Conservation (phyloP, 2,888 invertebrate genomes). For the Euplexia lucipara region DNA sequence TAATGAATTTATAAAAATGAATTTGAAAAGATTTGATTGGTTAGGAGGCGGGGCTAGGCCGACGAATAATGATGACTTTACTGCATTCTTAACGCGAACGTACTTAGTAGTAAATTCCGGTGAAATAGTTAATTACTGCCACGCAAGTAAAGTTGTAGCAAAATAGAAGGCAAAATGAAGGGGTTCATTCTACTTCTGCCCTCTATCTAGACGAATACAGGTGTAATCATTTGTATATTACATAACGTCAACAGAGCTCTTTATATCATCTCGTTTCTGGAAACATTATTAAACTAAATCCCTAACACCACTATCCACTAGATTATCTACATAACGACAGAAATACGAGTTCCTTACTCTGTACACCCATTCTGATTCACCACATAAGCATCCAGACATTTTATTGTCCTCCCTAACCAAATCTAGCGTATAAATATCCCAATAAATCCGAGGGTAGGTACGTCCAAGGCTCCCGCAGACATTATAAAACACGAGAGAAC, state of each 20-base stretch:
- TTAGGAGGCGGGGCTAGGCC: too few species aligned
- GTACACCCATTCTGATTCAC: conserved; percentile 10
- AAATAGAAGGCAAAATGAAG: too few species aligned
- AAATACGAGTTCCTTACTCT: conserved; percentile 11
- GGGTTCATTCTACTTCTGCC: too few species aligned
- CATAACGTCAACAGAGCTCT: not conserved
- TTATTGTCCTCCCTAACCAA: conserved; percentile 16
- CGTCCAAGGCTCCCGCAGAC: conserved; percentile 40
- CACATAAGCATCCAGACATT: conserved; percentile 22
- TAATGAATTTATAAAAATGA: too few species aligned
- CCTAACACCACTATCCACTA: not conserved
- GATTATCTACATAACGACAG: not conserved
- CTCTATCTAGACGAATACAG: too few species aligned
- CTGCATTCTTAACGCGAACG: too few species aligned
- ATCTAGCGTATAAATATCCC: conserved; percentile 36
- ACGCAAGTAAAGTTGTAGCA: too few species aligned
- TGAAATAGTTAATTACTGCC: too few species aligned
- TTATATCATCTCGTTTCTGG: not conserved
- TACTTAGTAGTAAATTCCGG: too few species aligned
- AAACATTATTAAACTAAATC: not conserved
- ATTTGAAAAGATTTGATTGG: too few species aligned
- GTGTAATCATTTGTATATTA: not conserved
- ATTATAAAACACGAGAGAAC: conserved; percentile 67
- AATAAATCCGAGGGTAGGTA: conserved; percentile 26
- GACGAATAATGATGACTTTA: too few species aligned